Conservation (phyloP, 2,797 vertebrate species). For the Sitta carolinensis region DNA sequence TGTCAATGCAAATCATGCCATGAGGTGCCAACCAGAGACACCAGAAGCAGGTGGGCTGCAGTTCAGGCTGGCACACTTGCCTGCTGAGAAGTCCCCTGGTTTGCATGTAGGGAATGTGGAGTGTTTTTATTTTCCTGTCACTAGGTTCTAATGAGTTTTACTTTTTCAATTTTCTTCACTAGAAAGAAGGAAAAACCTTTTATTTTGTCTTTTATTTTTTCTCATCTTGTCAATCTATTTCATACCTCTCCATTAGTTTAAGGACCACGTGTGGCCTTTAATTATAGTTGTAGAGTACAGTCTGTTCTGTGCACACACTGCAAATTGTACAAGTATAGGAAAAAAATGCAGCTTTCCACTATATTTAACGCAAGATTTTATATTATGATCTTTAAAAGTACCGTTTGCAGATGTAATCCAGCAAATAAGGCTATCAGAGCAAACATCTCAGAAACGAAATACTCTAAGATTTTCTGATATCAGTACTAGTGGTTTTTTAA, state of each 20-base stretch:
- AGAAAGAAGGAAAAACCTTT: neutral
- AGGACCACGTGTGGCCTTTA: constrained; percentile 13
- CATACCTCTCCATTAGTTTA: neutral
- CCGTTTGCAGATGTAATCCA: constrained; percentile 5
- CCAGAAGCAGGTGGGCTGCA: neutral
- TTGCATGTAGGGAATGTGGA: neutral
- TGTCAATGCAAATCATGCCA: rapidly evolving
- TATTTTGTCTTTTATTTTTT: neutral
- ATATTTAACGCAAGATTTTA: neutral
- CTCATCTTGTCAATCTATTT: neutral
- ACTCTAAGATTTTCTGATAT: neutral
- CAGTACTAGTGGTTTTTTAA: neutral
- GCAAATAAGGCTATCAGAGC: neutral
- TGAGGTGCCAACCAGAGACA: rapidly evolving
- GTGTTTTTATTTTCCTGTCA: constrained; percentile 18
- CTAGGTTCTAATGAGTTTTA: constrained; percentile 12
- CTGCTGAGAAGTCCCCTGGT: neutral
- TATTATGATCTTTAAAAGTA: constrained; percentile 1
- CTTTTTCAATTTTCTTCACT: neutral
- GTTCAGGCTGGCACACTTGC: neutral
- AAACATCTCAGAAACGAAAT: neutral
- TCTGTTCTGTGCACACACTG: neutral
- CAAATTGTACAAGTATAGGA: neutral
- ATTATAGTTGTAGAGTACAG: constrained; percentile 36
- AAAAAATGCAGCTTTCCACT: constrained; percentile 10